These are phyloP conservation scores for Hyles lineata DNA, from an alignment of 2,888 invertebrate species.

Conservation along the genomic window DNA sequence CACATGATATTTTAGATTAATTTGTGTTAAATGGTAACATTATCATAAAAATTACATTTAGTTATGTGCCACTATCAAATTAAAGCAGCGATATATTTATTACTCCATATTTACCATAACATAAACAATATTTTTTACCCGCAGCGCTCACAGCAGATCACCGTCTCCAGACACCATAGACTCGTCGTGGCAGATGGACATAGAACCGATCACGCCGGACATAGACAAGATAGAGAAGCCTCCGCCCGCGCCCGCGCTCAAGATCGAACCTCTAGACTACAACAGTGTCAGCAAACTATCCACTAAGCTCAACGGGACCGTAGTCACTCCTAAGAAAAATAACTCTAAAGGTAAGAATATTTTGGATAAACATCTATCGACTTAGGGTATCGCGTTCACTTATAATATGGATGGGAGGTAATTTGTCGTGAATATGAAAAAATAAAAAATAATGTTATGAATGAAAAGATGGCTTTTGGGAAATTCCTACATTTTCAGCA, in stretches of 20 bases:
- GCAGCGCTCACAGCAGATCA: slow-evolving; percentile 65
- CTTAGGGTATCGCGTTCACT: too few species aligned
- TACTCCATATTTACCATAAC: too few species aligned
- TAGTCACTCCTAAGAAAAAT: slow-evolving; percentile 61
- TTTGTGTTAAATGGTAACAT: too few species aligned
- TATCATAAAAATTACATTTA: too few species aligned
- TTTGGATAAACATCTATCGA: not conserved
- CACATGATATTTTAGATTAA: too few species aligned
- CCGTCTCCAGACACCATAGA: slow-evolving; percentile 63
- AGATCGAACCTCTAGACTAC: slow-evolving; percentile 30
- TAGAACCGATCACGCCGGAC: slow-evolving; percentile 56
- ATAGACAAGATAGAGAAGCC: slow-evolving; percentile 56
- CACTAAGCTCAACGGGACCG: slow-evolving; percentile 68
- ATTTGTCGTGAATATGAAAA: too few species aligned
- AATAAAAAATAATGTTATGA: too few species aligned
- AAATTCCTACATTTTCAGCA: too few species aligned
- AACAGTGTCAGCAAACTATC: slow-evolving; percentile 57
- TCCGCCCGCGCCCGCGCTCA: slow-evolving; percentile 33
- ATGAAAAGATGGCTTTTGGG: too few species aligned
- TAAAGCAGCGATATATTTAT: too few species aligned
- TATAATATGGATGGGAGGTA: too few species aligned
- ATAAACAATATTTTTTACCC: not conserved
- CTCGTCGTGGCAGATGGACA: slow-evolving; percentile 74
- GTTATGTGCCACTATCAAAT: too few species aligned
- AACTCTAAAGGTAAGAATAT: slow-evolving; percentile 60